Conservation (phyloP, 1,140 invertebrate species). For the Drosophila nigrodunni region DNA sequence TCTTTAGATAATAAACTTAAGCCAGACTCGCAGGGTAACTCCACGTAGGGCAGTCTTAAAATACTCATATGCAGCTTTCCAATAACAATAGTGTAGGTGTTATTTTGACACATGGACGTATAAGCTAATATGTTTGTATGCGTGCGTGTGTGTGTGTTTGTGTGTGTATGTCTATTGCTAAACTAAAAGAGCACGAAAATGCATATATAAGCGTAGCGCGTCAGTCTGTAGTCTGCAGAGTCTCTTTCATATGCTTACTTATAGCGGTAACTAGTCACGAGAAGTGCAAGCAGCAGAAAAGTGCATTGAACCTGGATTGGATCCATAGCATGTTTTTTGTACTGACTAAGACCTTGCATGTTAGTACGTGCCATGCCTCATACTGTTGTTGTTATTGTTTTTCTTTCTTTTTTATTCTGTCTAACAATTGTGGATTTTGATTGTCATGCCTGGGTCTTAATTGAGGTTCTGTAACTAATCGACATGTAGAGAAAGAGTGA, state of each 20-base stretch:
- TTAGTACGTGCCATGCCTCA: conserved; percentile 18
- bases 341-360: conserved; percentile 41
- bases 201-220: conserved; percentile 14
- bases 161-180: background rate
- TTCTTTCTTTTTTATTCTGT: conserved; percentile 22
- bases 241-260: conserved; percentile 24
- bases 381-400: conserved; percentile 28
- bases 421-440: conserved; percentile 51
- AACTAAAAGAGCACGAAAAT: conserved; percentile 20
- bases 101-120: conserved; percentile 13
- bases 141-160: background rate
- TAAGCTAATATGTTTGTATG: background rate
- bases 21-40: conserved; percentile 1
- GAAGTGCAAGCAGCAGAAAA: conserved; percentile 49
- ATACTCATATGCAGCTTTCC: conserved; percentile 6
- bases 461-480: conserved; percentile 54
- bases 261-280: conserved; percentile 59
- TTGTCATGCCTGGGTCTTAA: conserved; percentile 47
- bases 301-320: conserved; percentile 56
- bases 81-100: conserved; percentile 19
- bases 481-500: conserved; percentile 41
- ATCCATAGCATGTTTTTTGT: conserved; percentile 17
- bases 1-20: background rate
- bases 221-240: conserved; percentile 2
- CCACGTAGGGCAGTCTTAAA: background rate